phyloP scores from a whole-genome alignment of 2,113 vertebrate species.

The Bambusicola thoracicus region DNA sequence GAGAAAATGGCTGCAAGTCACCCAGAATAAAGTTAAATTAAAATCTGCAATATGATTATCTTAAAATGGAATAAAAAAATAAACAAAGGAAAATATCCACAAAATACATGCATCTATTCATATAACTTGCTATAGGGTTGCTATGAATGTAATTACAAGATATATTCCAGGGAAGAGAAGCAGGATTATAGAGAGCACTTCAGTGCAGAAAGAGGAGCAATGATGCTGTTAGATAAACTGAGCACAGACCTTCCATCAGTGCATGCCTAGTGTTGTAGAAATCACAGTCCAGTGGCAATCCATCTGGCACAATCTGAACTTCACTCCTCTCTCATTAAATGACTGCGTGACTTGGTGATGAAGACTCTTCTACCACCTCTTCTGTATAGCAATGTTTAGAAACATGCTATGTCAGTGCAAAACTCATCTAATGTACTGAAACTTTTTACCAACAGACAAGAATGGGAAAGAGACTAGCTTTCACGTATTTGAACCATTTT shows the following conservation, averaged over 20 bases:
- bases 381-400: not conserved
- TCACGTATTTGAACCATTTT: not conserved
- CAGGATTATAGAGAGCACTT: not conserved
- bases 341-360: not conserved
- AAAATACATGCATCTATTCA: rapidly evolving
- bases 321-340: not conserved
- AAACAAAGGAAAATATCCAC: not conserved
- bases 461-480: not conserved
- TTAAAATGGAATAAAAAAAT: not conserved
- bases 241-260: not conserved
- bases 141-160: not conserved
- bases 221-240: not conserved
- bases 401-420: not conserved
- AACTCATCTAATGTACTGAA: not conserved
- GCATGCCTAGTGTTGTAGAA: not conserved
- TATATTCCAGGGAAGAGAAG: not conserved
- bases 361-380: not conserved
- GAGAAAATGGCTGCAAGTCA: not conserved
- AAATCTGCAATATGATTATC: not conserved
- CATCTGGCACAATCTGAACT: not conserved
- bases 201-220: not conserved
- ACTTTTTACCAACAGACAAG: not conserved
- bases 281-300: not conserved
- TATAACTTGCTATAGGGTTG: not conserved
- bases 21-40: not conserved